Evolutionary conservation across 2,113 vertebrate species (phyloP), one percentile per base, ranked within the genome.

Genomic region (Rhinolophus ferrumequinum): DNA sequence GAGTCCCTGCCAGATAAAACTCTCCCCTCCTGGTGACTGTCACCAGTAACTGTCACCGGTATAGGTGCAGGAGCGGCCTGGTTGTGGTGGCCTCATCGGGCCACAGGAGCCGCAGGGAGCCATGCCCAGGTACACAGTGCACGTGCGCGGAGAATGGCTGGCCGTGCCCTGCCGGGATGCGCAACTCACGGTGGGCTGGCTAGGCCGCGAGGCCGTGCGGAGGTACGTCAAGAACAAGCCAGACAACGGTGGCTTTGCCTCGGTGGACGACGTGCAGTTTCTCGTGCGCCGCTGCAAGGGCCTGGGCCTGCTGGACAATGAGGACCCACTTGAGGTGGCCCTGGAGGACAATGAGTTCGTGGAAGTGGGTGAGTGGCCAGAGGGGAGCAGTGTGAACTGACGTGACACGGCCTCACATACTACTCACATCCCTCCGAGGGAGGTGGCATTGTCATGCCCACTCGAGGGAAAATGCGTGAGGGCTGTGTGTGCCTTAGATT

Each of bases 311-410:
- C 88, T 99, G 98, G 99, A 99, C 97, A 98, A 98, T 0, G 99
- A 99, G 66, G 99, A 99, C 96, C 96, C 95, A 0, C 98, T 99
- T 30, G 99, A 99, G 24, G 99, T 99, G 96, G 99, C 99, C 13
- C 98, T 99, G 86, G 99, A 99, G 85, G 99, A 99, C 98, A 99
- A 99, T 52, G 99, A 99, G 93, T 99, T 99, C 95, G 99, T 99
- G 26, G 99, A 99, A 98, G 98, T 99, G 73, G 99, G 99, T 99
- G 99, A 99, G 98, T 92, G 73, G 79, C 35, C 0, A 3, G 19
- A 30, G 66, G 85, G 19, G 33, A 47, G 28, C 24, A 10, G 47
- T 5, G 1, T 1, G 1, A 30, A 3, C 13, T 11, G 30, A 16
- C 3, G 47, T 0, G 19, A 21, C 21, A 2, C 4, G 62, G 22